These are phyloP conservation scores for Callosobruchus maculatus DNA, from an alignment of 2,888 invertebrate species.

Conservation along the genomic window DNA sequence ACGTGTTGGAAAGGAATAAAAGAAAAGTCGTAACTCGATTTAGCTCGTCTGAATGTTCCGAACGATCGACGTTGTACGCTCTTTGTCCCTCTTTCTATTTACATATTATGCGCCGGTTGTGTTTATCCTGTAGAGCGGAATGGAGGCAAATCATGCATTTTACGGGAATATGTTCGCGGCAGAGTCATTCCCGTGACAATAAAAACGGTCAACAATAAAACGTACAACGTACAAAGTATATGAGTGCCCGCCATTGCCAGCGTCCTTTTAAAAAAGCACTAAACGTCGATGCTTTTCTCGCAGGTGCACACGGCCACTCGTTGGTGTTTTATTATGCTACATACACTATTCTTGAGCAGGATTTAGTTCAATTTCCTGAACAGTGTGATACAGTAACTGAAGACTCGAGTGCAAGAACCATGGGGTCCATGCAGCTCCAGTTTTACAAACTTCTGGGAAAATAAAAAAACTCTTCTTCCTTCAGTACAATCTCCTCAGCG, in stretches of 20 bases:
- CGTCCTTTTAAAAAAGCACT: neutral
- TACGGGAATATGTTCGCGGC: neutral
- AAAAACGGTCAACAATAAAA: neutral
- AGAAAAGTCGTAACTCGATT: neutral
- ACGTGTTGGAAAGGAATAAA: neutral
- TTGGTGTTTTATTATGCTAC: too few species aligned
- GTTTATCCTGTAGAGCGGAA: neutral
- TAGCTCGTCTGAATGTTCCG: neutral
- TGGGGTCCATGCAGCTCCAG: too few species aligned
- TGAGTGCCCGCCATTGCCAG: neutral
- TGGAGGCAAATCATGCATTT: neutral
- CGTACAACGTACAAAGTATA: neutral
- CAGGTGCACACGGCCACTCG: neutral
- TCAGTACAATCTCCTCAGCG: too few species aligned
- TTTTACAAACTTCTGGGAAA: too few species aligned
- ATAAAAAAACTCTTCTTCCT: too few species aligned
- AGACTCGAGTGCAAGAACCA: too few species aligned
- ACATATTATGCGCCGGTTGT: neutral
- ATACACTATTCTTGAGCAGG: too few species aligned
- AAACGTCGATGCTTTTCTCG: neutral
- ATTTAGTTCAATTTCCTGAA: too few species aligned
- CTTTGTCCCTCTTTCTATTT: neutral
- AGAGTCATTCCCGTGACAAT: neutral
- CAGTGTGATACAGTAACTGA: too few species aligned
- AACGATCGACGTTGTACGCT: neutral